These are phyloP conservation scores for Arion vulgaris DNA, from an alignment of 1,140 invertebrate species.

Conservation along the genomic window DNA sequence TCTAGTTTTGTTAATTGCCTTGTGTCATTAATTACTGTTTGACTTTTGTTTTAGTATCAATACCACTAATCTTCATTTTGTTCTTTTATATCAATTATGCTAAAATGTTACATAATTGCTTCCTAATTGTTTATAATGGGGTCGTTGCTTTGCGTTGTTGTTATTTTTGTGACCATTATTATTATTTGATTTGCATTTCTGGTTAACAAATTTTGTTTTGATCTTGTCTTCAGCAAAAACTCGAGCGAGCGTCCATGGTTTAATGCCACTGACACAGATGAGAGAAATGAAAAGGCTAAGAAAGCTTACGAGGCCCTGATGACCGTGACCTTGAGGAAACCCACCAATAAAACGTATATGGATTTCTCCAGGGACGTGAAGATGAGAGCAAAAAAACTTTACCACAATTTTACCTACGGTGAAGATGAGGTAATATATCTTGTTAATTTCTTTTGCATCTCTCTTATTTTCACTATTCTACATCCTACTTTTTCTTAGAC, in stretches of 20 bases:
- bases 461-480: background rate
- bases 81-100: no score
- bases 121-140: no score
- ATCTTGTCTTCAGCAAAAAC: constrained; percentile 69
- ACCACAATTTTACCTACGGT: constrained; percentile 80
- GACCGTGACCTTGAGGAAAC: constrained; percentile 88
- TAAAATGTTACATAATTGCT: no score
- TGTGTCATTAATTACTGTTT: no score
- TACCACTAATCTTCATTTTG: no score
- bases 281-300: constrained; percentile 85
- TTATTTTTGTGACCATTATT: no score
- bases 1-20: no score
- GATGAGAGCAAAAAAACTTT: constrained; percentile 82
- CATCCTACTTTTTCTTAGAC: no score
- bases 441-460: background rate
- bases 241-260: constrained; percentile 84
- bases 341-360: constrained; percentile 76
- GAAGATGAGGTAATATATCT: constrained; percentile 71
- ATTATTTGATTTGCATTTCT: no score
- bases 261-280: constrained; percentile 82
- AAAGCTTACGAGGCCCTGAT: constrained; percentile 91
- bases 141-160: no score
- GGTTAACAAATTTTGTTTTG: background rate
- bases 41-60: no score
- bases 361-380: constrained; percentile 86